Evolutionary conservation across 2,797 vertebrate species (phyloP).

Genomic region (Margarornis squamiger): DNA sequence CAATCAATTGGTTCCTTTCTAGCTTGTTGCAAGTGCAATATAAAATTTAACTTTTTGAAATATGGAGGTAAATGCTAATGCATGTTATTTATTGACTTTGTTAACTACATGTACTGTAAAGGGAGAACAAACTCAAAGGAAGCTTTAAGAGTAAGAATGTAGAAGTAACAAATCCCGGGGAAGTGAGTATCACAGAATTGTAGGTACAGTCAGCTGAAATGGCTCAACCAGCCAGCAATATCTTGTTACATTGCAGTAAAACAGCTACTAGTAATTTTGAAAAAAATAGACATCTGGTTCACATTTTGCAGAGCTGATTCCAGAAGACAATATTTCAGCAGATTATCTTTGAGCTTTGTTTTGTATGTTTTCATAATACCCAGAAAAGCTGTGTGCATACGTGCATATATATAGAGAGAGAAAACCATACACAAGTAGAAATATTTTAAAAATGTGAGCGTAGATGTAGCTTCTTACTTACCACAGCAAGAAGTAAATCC

Average conservation of each 20-base stretch:
- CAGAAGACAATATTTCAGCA: not conserved
- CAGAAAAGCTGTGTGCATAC: not conserved
- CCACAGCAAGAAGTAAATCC: not conserved
- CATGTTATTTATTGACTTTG: not conserved
- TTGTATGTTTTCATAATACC: not conserved
- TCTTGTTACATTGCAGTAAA: fast-evolving
- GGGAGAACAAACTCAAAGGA: not conserved
- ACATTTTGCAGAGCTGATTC: not conserved
- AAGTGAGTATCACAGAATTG: not conserved
- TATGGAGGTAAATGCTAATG: not conserved
- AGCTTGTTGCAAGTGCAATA: not conserved
- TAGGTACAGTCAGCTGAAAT: not conserved
- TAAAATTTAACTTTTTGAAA: not conserved
- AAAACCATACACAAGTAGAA: not conserved
- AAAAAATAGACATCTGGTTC: not conserved
- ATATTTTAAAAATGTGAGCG: not conserved
- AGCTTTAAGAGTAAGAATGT: not conserved
- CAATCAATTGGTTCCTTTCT: not conserved
- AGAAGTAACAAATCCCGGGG: not conserved
- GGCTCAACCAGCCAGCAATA: not conserved
- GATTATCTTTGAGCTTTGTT: not conserved
- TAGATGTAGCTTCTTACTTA: not conserved
- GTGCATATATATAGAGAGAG: fast-evolving
- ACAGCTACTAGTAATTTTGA: not conserved
- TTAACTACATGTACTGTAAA: not conserved